Evolutionary conservation across 2,888 invertebrate genomes (phyloP).

Genomic region (Ophion obscuratus): DNA sequence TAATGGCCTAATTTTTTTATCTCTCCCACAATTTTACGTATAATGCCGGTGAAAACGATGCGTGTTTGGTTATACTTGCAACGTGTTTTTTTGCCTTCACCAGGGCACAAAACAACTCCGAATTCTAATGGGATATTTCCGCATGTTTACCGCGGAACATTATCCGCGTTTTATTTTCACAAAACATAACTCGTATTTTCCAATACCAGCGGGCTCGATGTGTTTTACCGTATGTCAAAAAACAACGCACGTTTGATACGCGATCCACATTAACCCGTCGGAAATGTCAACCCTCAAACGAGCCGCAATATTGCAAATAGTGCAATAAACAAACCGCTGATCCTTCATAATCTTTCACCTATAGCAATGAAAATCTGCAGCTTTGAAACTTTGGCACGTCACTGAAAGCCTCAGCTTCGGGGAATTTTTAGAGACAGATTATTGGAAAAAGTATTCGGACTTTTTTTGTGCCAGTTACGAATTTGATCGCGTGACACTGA

Average conservation of each 20-base stretch:
- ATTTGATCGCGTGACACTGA: no score
- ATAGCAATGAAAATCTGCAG: not conserved
- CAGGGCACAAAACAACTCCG: not conserved
- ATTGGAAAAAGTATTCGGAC: no score
- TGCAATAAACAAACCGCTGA: not conserved
- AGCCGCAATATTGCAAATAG: not conserved
- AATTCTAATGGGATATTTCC: not conserved
- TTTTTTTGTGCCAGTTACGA: no score
- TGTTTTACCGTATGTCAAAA: no score
- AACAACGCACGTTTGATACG: no score
- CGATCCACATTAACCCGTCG: not conserved
- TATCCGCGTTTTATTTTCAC: not conserved
- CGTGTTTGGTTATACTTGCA: not conserved
- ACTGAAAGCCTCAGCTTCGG: no score
- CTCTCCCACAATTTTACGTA: not conserved
- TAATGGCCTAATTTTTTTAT: constrained; percentile 18
- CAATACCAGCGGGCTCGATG: no score
- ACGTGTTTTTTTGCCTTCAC: not conserved
- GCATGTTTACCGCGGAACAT: no score
- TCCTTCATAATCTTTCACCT: not conserved
- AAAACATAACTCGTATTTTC: not conserved
- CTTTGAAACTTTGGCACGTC: not conserved
- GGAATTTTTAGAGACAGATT: no score
- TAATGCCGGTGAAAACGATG: not conserved
- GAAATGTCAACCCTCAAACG: no score